phyloP scores from a whole-genome alignment of 2,888 invertebrate species.

The Cheilosia soror region DNA sequence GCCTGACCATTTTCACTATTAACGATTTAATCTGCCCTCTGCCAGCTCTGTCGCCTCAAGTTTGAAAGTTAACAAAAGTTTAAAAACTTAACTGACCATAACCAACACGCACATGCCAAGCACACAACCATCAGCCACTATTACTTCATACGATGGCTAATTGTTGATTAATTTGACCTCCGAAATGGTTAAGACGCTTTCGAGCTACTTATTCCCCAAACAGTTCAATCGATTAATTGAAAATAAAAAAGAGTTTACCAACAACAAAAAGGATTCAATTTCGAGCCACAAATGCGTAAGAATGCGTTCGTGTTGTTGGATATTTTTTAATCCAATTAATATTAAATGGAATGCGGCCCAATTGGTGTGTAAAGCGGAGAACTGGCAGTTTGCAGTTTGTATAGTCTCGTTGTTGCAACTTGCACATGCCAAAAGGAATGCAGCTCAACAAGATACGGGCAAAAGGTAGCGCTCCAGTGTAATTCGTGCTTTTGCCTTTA shows the following conservation, averaged over 20 bases:
- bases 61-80: conserved; percentile 30
- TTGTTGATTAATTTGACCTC: conserved; percentile 56
- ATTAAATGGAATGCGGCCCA: conserved; percentile 57
- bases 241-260: not conserved
- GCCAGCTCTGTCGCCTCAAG: conserved; percentile 8
- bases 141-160: conserved; percentile 48
- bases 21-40: conserved; percentile 31
- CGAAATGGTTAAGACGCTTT: conserved; percentile 48
- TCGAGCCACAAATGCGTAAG: conserved; percentile 20
- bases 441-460: conserved; percentile 40
- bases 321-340: conserved; percentile 48
- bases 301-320: conserved; percentile 27
- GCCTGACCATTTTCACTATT: conserved; percentile 57
- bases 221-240: conserved; percentile 37
- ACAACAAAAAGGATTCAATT: not conserved
- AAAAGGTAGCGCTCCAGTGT: conserved; percentile 22
- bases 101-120: conserved; percentile 55
- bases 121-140: conserved; percentile 23
- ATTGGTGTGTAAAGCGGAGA: conserved; percentile 21
- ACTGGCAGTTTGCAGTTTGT: not conserved
- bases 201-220: conserved; percentile 5
- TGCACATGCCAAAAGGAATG: conserved; percentile 51
- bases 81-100: conserved; percentile 60
- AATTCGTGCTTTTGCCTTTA: conserved; percentile 28
- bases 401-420: not conserved